phyloP scores from a whole-genome alignment of 2,888 invertebrate species.

The Nasonovia ribisnigri region DNA sequence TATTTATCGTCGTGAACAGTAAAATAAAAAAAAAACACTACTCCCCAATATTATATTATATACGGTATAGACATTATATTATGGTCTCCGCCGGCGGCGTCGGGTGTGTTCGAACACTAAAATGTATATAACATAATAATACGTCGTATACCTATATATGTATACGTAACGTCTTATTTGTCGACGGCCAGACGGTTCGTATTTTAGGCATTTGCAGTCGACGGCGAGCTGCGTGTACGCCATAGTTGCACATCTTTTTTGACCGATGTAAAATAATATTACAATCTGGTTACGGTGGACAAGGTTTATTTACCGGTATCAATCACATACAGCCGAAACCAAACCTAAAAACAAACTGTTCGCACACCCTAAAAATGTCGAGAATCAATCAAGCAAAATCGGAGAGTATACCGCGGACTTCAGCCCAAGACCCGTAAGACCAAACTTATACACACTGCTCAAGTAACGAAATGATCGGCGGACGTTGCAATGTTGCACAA shows the following conservation, averaged over 20 bases:
- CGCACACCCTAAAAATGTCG: too few relatives aligned
- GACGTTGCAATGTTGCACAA: background rate
- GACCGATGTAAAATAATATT: background rate
- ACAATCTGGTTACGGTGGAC: background rate
- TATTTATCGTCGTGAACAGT: background rate
- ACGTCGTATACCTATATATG: background rate
- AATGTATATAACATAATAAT: background rate
- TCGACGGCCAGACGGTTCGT: background rate
- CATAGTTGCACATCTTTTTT: background rate
- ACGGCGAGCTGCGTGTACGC: background rate
- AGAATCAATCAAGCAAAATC: background rate
- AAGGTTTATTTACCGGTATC: background rate
- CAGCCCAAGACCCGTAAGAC: background rate
- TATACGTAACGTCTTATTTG: background rate
- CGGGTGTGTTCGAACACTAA: constrained; percentile 20
- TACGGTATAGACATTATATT: background rate
- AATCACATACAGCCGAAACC: background rate
- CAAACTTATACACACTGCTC: background rate
- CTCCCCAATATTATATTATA: background rate
- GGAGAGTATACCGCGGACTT: background rate
- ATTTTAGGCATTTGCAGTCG: background rate
- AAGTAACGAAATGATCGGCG: background rate
- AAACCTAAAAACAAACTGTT: background rate
- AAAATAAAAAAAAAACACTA: background rate
- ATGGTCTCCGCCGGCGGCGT: background rate